These are phyloP conservation scores for Odontothrips loti DNA, from an alignment of 2,888 invertebrate species.

Conservation along the genomic window DNA sequence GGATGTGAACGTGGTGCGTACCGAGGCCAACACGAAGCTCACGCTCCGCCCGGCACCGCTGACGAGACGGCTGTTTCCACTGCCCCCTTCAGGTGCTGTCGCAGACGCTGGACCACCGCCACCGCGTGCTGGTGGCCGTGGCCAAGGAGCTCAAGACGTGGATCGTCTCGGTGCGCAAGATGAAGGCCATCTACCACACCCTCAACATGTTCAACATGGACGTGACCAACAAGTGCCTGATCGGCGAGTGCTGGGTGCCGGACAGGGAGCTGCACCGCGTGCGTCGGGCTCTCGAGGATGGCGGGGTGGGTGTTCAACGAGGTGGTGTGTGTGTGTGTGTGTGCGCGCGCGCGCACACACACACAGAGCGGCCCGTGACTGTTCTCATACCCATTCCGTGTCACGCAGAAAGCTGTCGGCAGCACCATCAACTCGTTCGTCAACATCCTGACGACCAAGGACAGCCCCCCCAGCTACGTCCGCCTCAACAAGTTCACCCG, in stretches of 20 bases:
- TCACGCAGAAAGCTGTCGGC: conserved; percentile 59
- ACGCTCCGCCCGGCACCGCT: no score
- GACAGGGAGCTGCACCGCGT: conserved; percentile 64
- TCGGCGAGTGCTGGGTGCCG: conserved; percentile 87
- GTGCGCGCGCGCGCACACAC: not conserved
- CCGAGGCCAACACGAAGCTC: conserved; percentile 69
- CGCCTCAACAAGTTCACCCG: conserved; percentile 86
- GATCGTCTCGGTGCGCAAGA: conserved; percentile 78
- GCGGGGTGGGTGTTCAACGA: conserved; percentile 58
- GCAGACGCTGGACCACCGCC: conserved; percentile 83
- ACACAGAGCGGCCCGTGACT: not conserved
- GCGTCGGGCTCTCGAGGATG: conserved; percentile 71
- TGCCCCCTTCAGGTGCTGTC: conserved; percentile 61
- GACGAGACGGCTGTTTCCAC: no score
- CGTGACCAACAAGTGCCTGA: conserved; percentile 81
- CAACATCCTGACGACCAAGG: conserved; percentile 61
- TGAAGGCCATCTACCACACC: conserved; percentile 91
- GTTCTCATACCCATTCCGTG: not conserved
- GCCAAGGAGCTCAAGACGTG: conserved; percentile 83
- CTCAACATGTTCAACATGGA: conserved; percentile 89
- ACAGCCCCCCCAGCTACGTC: conserved; percentile 81
- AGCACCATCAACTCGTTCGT: conserved; percentile 86
- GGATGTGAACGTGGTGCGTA: conserved; percentile 67
- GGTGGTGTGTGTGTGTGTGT: no score
- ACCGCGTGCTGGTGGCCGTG: conserved; percentile 75